Evolutionary conservation across 1,140 invertebrate species (phyloP).

Genomic region (Leptinotarsa defecta): DNA sequence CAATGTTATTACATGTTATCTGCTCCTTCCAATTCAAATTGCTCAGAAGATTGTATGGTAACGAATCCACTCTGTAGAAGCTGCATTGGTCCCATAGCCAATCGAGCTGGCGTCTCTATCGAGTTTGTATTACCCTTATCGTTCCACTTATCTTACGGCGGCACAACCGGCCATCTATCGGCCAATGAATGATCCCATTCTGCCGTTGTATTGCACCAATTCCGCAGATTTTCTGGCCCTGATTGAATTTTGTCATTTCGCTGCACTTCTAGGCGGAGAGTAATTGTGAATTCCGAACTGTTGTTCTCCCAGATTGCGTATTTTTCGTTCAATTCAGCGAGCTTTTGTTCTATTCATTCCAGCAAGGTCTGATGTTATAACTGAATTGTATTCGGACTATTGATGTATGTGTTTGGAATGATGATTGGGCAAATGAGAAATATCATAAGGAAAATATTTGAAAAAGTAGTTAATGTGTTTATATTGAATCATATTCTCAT

Average conservation of each 20-base stretch:
- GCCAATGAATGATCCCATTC: conserved; percentile 11
- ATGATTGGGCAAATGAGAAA: no score
- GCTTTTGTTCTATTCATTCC: not conserved
- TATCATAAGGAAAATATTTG: no score
- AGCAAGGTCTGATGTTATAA: not conserved
- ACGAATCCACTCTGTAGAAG: no score
- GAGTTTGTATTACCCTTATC: not conserved
- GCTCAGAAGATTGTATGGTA: no score
- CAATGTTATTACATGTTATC: no score
- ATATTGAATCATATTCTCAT: no score
- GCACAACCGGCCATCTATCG: not conserved
- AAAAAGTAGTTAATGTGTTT: no score
- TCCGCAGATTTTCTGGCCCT: not conserved
- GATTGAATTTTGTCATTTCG: conserved; percentile 19
- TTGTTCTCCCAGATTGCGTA: conserved; percentile 9
- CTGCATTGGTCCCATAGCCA: no score
- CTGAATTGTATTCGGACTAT: no score
- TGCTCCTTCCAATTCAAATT: no score
- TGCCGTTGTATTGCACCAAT: conserved; percentile 13
- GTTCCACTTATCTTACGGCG: not conserved
- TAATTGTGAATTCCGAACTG: conserved; percentile 8
- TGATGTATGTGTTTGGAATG: no score
- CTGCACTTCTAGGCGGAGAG: not conserved
- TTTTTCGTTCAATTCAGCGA: not conserved
- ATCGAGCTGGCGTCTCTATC: no score